Evolutionary conservation across 2,797 vertebrate species (phyloP), one percentile per base, ranked within the genome.

Genomic region (Diplodus puntazzo): DNA sequence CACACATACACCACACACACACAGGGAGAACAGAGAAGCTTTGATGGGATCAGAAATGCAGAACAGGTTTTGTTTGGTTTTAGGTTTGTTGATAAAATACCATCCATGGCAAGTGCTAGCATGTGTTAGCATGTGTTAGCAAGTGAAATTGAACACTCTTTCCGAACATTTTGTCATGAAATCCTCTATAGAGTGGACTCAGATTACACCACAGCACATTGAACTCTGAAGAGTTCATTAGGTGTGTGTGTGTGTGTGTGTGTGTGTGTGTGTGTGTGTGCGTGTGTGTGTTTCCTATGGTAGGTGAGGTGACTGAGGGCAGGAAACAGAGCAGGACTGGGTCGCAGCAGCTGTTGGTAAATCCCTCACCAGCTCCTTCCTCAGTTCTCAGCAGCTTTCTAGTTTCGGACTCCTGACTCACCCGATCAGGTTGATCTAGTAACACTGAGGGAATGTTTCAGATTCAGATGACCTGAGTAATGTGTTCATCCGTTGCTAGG

Each of bases 281-380:
- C 12, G 48, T 45, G 69, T 60, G 60, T 71, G 66, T 75, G 48
- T 46, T 67, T 75, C 61, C 71, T 59, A 1, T 11, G 34, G 30
- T 48, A 62, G 49, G 30, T 61, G 11, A 61, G 60, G 55, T 72
- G 13, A 50, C 53, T 1, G 17, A 54, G 64, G 61, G 23, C 72
- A 83, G 81, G 75, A 83, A 83, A 81, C 78, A 75, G 70, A 72
- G 7, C 50, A 62, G 60, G 20, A 66, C 59, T 21, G 57, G 11
- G 45, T 34, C 52, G 46, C 43, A 61, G 2, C 64, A 58, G 53
- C 30, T 30, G 0, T 34, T 66, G 11, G 4, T 76, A 75, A 76
- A 68, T 75, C 48, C 55, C 21, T 75, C 64, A 53, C 9, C 25
- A 3, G 8, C 20, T 53, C 12, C 27, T 21, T 34, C 54, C 46